phyloP scores from a whole-genome alignment of 2,113 vertebrate genomes.

The Nothoprocta pentlandii region DNA sequence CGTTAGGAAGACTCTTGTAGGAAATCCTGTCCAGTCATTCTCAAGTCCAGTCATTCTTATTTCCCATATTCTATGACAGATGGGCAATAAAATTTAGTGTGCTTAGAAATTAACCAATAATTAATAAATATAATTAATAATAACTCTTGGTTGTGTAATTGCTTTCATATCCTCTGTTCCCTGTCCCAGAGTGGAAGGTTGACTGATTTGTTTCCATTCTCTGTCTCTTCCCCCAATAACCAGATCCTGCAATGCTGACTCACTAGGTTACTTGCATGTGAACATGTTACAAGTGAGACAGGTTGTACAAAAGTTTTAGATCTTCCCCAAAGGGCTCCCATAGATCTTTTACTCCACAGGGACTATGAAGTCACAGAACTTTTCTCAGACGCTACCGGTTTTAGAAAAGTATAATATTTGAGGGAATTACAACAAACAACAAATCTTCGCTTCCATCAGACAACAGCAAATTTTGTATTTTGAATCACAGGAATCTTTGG shows the following conservation, averaged over 20 bases:
- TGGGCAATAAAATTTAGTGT: not conserved
- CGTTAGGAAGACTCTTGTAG: not conserved
- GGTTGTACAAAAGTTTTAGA: not conserved
- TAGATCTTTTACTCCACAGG: accelerated
- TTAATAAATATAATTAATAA: not conserved
- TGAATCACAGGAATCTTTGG: not conserved
- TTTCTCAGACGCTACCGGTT: not conserved
- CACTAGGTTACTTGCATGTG: not conserved
- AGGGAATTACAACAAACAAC: not conserved
- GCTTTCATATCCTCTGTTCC: not conserved
- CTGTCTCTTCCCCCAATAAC: not conserved
- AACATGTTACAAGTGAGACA: not conserved
- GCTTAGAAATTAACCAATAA: not conserved
- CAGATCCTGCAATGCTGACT: not conserved
- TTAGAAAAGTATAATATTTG: not conserved
- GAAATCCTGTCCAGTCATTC: not conserved
- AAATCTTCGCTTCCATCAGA: not conserved
- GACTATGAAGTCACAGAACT: not conserved
- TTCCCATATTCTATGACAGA: not conserved
- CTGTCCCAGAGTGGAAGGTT: not conserved
- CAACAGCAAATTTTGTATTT: not conserved
- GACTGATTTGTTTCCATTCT: not conserved
- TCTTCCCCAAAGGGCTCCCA: not conserved
- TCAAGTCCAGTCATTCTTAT: not conserved
- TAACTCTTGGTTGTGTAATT: not conserved